Conservation (phyloP, 2,113 vertebrate genomes). For the Pan paniscus region DNA sequence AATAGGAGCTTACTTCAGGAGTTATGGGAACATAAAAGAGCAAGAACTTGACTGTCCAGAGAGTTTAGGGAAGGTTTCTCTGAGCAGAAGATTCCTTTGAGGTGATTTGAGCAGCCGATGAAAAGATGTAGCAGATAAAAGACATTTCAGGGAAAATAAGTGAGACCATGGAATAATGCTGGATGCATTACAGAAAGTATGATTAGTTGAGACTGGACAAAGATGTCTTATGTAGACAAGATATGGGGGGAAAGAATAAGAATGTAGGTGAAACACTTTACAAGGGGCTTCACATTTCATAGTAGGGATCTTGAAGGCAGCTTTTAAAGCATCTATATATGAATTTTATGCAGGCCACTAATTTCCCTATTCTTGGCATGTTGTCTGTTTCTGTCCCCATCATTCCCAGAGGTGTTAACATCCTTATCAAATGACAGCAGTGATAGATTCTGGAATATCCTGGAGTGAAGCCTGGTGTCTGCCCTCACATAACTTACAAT, state of each 20-base stretch:
- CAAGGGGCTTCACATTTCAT: background rate
- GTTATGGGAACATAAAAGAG: background rate
- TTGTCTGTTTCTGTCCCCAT: background rate
- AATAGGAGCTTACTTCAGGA: background rate
- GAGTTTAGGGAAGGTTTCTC: background rate
- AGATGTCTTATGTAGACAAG: background rate
- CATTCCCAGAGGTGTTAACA: background rate
- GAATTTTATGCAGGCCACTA: background rate
- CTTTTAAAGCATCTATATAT: background rate
- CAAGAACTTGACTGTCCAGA: background rate
- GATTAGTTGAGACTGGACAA: background rate
- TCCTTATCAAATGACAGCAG: background rate
- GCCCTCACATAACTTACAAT: background rate
- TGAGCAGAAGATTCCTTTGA: background rate
- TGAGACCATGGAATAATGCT: background rate
- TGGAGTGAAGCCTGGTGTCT: background rate
- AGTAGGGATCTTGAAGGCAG: background rate
- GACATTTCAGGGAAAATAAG: background rate
- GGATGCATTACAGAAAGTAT: background rate
- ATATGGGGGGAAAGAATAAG: too few species aligned
- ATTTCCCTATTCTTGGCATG: background rate
- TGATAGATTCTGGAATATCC: background rate
- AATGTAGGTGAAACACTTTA: accelerated
- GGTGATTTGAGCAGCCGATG: background rate
- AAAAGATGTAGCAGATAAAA: background rate